These are phyloP conservation scores for Myrmecobius fasciatus DNA, from an alignment of 2,113 vertebrate species.

Conservation along the genomic window DNA sequence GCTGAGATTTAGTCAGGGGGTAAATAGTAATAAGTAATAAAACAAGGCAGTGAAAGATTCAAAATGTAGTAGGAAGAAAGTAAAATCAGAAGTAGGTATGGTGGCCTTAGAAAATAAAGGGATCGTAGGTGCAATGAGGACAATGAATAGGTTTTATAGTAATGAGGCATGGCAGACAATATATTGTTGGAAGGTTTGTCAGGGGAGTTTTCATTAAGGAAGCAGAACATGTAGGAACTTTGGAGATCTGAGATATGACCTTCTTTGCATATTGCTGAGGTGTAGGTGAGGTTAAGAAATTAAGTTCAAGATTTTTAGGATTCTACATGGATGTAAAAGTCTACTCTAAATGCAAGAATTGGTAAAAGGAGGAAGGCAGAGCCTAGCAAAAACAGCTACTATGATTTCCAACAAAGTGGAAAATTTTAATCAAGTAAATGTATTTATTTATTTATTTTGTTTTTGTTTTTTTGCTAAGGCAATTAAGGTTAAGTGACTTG, in stretches of 20 bases:
- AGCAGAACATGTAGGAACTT: background rate
- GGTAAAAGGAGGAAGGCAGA: background rate
- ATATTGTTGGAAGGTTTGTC: background rate
- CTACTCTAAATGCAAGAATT: background rate
- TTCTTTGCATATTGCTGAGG: background rate
- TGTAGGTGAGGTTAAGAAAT: background rate
- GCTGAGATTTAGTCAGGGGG: background rate
- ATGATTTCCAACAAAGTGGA: background rate
- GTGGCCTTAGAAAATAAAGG: background rate
- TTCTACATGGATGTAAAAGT: background rate
- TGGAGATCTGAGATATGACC: background rate
- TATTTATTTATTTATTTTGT: too few species aligned
- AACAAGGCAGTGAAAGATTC: background rate
- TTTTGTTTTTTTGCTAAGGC: too few species aligned
- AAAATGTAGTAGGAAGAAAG: too few species aligned
- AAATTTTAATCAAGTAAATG: background rate
- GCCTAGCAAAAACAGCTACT: background rate
- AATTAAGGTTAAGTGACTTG: too few species aligned
- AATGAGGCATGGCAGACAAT: too few species aligned
- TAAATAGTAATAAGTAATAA: background rate
- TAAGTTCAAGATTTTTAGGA: background rate
- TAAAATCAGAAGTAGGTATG: background rate
- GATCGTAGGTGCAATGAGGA: background rate
- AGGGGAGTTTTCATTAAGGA: background rate
- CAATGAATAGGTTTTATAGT: background rate